Conservation (phyloP, 1,140 invertebrate genomes). For the Chironomus tepperi region DNA sequence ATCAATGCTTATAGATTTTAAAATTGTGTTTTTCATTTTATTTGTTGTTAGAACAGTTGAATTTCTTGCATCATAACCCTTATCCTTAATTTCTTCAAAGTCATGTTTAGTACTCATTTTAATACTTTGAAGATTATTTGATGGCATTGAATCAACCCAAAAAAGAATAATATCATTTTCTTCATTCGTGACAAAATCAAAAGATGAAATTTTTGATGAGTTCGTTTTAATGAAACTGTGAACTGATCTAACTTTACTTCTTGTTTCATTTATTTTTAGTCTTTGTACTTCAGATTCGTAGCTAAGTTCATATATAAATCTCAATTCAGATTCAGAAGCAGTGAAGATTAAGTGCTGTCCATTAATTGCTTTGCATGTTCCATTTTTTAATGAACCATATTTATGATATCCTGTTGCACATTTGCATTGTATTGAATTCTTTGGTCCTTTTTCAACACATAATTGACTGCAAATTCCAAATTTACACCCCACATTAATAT, state of each 20-base stretch:
- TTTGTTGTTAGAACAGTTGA: not conserved
- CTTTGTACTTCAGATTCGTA: conserved; percentile 41
- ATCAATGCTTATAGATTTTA: conserved; percentile 60
- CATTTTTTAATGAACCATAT: conserved; percentile 38
- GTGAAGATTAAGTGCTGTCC: conserved; percentile 50
- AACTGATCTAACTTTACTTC: conserved; percentile 26
- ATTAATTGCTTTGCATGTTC: conserved; percentile 47
- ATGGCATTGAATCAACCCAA: conserved; percentile 47
- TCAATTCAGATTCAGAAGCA: conserved; percentile 53
- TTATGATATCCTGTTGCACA: conserved; percentile 57
- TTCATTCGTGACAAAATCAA: conserved; percentile 44
- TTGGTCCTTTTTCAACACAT: conserved; percentile 56
- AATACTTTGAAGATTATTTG: conserved; percentile 33
- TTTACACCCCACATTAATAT: conserved; percentile 39
- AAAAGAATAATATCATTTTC: conserved; percentile 42
- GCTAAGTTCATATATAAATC: conserved; percentile 52
- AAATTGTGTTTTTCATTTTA: conserved; percentile 31
- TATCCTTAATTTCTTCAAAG: conserved; percentile 28
- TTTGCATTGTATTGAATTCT: conserved; percentile 50
- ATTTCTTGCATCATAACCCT: conserved; percentile 1
- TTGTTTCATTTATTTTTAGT: conserved; percentile 23
- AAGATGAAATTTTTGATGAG: conserved; percentile 45
- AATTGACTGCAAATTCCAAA: conserved; percentile 67
- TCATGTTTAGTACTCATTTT: conserved; percentile 32
- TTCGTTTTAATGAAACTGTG: conserved; percentile 37